Evolutionary conservation across 2,113 vertebrate genomes (phyloP), one percentile per base, ranked within the genome.

Genomic region (Scalopus aquaticus): DNA sequence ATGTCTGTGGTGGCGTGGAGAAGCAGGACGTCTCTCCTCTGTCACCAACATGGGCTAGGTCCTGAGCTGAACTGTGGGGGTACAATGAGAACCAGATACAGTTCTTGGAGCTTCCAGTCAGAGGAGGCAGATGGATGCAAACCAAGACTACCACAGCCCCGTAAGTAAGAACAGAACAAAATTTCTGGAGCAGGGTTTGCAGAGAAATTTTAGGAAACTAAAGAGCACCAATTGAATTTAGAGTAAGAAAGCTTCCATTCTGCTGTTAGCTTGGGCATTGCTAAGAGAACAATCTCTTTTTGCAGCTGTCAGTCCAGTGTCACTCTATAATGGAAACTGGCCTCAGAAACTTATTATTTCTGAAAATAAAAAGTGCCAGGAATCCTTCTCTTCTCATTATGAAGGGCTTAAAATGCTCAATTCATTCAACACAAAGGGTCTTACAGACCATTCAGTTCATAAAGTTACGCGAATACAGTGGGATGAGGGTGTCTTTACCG

Each of bases 361-460:
- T 80, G 3, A 20, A 56, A 86, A 94, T 74, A 74, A 39, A n/a
- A 97, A 93, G 93, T 37, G 20, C 62, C 87, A 94, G 39, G 58
- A 56, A 16, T 51, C 60, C 64, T 56, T 72, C 58, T 90, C 49
- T 88, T 87, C 82, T 73, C 60, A 77, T 91, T 72, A 65, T 67
- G 46, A 87, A 83, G n/a, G 16, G 13, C 72, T 58, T 62, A 62
- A 70, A 93, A 82, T 76, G 60, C 72, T 82, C 58, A 49, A 44
- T 84, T 84, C 46, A 79, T 56, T 88, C 64, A 46, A 90, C 58
- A 94, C 32, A 83, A 64, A 80, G 70, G 58, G 19, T 3, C 60
- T 56, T n/a, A 4, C 74, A 62, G 51, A 60, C 15, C 69, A 60
- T 8, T 60, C 44, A 17, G 32, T 15, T 30, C 78, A 16, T 28